Evolutionary conservation across 2,797 vertebrate species (phyloP).

Genomic region (Sebastes iracundus): DNA sequence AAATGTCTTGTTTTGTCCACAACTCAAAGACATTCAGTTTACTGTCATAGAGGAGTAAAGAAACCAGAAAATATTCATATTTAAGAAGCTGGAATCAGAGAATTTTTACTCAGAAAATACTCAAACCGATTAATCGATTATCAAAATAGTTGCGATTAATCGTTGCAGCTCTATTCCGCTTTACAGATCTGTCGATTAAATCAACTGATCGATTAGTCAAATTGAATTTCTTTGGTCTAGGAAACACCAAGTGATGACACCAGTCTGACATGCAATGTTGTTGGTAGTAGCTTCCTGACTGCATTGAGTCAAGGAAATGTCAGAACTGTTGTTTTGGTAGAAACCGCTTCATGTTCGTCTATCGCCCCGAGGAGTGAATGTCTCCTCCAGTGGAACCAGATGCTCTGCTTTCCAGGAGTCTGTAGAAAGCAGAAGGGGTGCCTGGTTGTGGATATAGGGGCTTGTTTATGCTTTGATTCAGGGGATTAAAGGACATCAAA

Average conservation of each 20-base stretch:
- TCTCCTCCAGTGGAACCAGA: background rate
- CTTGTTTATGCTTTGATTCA: slow-evolving; percentile 74
- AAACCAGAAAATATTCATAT: no score
- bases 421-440: slow-evolving; percentile 9
- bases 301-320: slow-evolving; percentile 5
- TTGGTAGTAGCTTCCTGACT: background rate
- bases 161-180: fast-evolving
- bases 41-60: no score
- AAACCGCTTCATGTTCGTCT: background rate
- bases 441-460: slow-evolving; percentile 31
- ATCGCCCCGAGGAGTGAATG: background rate
- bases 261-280: background rate
- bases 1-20: no score
- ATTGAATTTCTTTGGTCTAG: no score
- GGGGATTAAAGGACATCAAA: slow-evolving; percentile 76
- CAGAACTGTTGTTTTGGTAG: background rate
- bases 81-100: no score
- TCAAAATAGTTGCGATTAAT: no score
- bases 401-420: slow-evolving; percentile 8
- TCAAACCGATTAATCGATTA: no score
- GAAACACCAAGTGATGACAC: background rate
- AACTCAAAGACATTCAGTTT: no score
- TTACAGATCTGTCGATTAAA: no score
- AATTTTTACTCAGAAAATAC: no score
- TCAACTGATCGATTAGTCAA: no score